phyloP scores from a whole-genome alignment of 2,113 vertebrate species.

The Canis aureus region DNA sequence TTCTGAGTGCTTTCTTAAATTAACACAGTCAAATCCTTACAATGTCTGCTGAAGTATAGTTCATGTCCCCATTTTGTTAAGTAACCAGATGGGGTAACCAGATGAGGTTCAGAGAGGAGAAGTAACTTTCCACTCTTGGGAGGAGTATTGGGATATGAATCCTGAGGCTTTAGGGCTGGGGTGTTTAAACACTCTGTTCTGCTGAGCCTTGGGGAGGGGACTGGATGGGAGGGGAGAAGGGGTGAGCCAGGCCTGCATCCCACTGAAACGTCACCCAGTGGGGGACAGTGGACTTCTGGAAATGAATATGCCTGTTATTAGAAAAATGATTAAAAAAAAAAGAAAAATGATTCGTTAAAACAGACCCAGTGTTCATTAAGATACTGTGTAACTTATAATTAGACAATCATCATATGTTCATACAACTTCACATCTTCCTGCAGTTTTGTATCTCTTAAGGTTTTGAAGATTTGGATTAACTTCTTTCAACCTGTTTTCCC shows the following conservation, averaged over 20 bases:
- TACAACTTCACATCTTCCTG: not conserved
- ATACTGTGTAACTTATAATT: not conserved
- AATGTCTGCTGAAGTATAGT: not conserved
- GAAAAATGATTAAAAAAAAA: slow-evolving; percentile 27
- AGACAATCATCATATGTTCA: not conserved
- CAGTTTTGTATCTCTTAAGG: not conserved
- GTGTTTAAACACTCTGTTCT: not conserved
- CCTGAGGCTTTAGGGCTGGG: not conserved
- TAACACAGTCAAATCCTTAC: not conserved
- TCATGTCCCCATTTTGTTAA: not conserved
- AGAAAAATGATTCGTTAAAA: not conserved
- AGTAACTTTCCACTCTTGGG: not conserved
- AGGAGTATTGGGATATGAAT: not conserved
- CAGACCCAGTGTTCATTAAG: not conserved
- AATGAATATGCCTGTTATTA: not conserved
- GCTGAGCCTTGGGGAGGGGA: not conserved
- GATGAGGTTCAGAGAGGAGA: not conserved
- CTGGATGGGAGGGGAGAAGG: not conserved
- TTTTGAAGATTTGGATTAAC: not conserved
- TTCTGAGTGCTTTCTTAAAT: slow-evolving; percentile 40
- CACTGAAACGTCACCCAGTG: not conserved
- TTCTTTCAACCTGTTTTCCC: not conserved
- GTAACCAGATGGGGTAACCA: not conserved
- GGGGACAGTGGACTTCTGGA: not conserved
- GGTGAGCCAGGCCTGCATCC: not conserved